phyloP scores from a whole-genome alignment of 2,888 invertebrate genomes.

The Graphium colonna region DNA sequence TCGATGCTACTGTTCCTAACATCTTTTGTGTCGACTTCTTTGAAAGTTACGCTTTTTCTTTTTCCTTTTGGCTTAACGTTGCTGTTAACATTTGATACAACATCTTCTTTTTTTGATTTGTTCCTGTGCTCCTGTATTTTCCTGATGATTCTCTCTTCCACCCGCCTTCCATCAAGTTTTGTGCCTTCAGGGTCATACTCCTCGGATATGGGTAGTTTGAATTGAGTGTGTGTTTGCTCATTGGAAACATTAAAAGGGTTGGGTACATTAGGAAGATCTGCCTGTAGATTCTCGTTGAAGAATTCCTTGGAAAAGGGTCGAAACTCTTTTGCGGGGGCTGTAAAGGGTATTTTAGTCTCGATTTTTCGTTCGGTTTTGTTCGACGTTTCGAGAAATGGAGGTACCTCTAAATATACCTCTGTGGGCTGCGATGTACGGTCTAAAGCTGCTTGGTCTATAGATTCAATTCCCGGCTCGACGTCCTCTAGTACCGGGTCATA shows the following conservation, averaged over 20 bases:
- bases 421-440: constrained; percentile 61
- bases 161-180: constrained; percentile 31
- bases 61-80: neutral
- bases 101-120: constrained; percentile 3
- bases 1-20: constrained; percentile 31
- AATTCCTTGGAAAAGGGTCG: constrained; percentile 61
- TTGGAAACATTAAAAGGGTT: constrained; percentile 12
- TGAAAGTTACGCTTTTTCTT: neutral
- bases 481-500: constrained; percentile 70
- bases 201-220: constrained; percentile 60
- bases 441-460: constrained; percentile 60
- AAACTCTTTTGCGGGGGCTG: constrained; percentile 55
- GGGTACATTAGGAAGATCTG: constrained; percentile 38
- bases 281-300: constrained; percentile 37
- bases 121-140: constrained; percentile 20
- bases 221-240: constrained; percentile 43
- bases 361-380: constrained; percentile 35
- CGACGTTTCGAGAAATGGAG: constrained; percentile 28
- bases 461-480: constrained; percentile 57
- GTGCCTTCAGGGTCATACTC: constrained; percentile 59
- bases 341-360: constrained; percentile 40
- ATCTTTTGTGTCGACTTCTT: constrained; percentile 23
- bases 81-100: neutral
- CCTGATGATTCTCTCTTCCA: constrained; percentile 23
- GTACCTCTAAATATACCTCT: constrained; percentile 56